These are phyloP conservation scores for Chionomys nivalis DNA, from an alignment of 2,113 vertebrate genomes.

Conservation along the genomic window DNA sequence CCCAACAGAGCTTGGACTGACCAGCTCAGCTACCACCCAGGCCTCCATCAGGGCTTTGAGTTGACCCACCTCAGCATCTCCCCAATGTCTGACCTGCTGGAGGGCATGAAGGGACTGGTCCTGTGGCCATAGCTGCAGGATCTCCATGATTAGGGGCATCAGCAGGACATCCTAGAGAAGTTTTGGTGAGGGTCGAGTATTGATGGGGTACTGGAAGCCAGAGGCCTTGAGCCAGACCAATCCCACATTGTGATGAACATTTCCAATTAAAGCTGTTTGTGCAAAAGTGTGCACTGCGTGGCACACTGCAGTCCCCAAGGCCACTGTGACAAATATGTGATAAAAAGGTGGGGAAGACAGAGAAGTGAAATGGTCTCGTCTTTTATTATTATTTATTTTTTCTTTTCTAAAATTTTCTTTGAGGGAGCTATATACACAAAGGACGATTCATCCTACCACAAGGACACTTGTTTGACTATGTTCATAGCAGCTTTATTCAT, in stretches of 20 bases:
- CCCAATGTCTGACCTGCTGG: too few species aligned
- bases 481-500: too few species aligned
- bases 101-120: too few species aligned
- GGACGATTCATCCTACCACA: too few species aligned
- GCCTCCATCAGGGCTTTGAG: too few species aligned
- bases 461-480: too few species aligned
- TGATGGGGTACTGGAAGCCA: neutral
- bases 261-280: neutral
- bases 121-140: neutral
- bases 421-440: too few species aligned
- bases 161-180: neutral
- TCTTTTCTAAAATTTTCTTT: neutral
- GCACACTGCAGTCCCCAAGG: neutral
- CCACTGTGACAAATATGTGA: neutral
- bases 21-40: neutral
- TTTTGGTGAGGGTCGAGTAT: neutral
- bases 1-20: neutral
- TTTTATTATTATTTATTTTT: neutral
- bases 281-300: neutral
- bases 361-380: neutral
- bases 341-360: neutral
- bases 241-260: neutral
- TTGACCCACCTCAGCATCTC: neutral
- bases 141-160: neutral
- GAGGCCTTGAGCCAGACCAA: neutral